Evolutionary conservation across 2,797 vertebrate genomes (phyloP), one percentile per base, ranked within the genome.

Genomic region (Alcedo quadribrachys): DNA sequence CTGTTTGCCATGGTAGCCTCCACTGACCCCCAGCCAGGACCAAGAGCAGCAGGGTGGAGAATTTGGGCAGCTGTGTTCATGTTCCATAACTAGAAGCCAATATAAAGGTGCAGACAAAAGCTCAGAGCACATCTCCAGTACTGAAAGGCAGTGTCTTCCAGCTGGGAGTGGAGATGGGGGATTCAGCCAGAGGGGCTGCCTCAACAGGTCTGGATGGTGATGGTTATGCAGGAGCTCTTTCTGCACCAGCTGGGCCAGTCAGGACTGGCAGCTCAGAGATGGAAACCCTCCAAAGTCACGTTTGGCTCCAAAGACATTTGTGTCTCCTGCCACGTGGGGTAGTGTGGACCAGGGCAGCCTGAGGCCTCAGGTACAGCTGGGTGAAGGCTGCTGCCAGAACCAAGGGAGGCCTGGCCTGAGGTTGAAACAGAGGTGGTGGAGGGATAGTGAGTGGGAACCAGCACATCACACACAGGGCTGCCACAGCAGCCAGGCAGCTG

Each of bases 321-420:
- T 30, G 55, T 20, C 74, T 71, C 28, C 50, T 48, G 27, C 30
- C 3, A 1, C 0, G 0, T 5, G 17, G 73, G 13, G 30, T 0
- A 21, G 63, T 2, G 2, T 43, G 0, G 54, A 76, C 0, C 1
- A 45, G 27, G 40, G 28, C 25, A 51, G 50, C 50, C 25, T 9
- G 25, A 27, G 50, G 25, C 50, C 50, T 51, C 6, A 9, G 25
- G 50, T 51, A 15, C 50, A 51, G 25, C 2, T 3, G 30, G 42
- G n/a, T 60, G 71, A 80, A 32, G 65, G 63, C 43, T 57, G 69
- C 33, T 1, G 1, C 28, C 0, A 4, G 50, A 15, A 20, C 18
- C 3, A 2, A 45, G 67, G 76, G 24, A 32, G 54, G 67, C 18
- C 13, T n/a, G 30, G 40, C 2, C 1, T 4, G 5, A 37, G 54